Evolutionary conservation across 2,113 vertebrate species (phyloP), one percentile per base, ranked within the genome.

Genomic region (Ciconia boyciana): DNA sequence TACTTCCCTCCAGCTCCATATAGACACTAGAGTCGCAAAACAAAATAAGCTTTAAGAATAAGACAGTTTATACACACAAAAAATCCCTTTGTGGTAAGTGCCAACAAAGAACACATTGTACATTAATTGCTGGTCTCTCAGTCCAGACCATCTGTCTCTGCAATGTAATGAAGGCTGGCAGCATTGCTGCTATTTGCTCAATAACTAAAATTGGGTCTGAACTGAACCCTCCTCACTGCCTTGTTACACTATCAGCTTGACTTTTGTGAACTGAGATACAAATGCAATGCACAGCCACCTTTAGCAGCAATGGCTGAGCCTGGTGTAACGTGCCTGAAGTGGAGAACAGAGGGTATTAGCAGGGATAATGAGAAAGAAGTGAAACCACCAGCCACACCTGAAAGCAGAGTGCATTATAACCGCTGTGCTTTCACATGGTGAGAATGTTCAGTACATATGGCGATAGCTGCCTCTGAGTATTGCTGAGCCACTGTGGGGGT

Each of bases 141-240:
- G 96, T 97, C 97, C 97, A 97, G 97, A 98, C 98, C 98, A 98
- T 98, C 98, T 98, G 98, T 97, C 97, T 98, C 88, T 71, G 83
- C 91, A 28, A 89, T 90, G 96, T 98, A 98, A 98, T 97, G 96
- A 98, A 98, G 89, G 55, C 95, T 97, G 98, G 95, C 97, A 97
- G 96, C 95, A 78, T 66, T 93, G 93, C 91, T 97, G 96, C 94
- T 97, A 75, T 97, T 90, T 94, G 92, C 96, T 97, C 95, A 96
- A 90, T 96, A 97, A 87, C 97, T 97, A 93, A 97, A 97, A 97
- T 80, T 96, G 97, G 57, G 95, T 92, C 96, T 97, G 96, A 97
- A 97, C 97, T 95, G 92, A 97, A 96, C 86, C 66, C 83, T 93
- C 82, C 94, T 98, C 66, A 2, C 94, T 86, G 92, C 92, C 97